These are phyloP conservation scores for Pyrochroa serraticornis DNA, from an alignment of 2,888 invertebrate genomes.

Conservation along the genomic window DNA sequence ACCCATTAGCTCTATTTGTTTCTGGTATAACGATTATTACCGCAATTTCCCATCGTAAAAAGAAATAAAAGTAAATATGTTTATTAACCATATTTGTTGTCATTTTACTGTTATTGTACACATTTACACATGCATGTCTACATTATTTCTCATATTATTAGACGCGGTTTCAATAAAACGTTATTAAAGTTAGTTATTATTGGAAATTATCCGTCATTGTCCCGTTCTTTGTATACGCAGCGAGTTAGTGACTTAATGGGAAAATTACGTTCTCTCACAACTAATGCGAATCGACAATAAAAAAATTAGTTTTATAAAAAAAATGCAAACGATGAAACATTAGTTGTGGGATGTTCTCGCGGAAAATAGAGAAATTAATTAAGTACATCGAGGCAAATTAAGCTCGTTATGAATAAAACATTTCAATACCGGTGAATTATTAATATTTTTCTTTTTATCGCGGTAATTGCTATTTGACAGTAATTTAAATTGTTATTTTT, in stretches of 20 bases:
- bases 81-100: constrained; percentile 44
- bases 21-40: constrained; percentile 43
- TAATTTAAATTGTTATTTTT: constrained; percentile 1
- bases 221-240: constrained; percentile 23
- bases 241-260: constrained; percentile 15
- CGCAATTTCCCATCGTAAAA: constrained; percentile 44
- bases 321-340: no score
- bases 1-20: constrained; percentile 31
- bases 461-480: no score
- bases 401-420: no score
- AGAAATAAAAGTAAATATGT: constrained; percentile 46
- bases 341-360: no score
- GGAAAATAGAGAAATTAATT: no score
- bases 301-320: no score
- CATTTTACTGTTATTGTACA: constrained; percentile 45
- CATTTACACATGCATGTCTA: constrained; percentile 28
- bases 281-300: background rate
- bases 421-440: no score
- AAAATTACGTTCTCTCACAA: constrained; percentile 16
- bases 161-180: constrained; percentile 30
- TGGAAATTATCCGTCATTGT: constrained; percentile 29
- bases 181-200: constrained; percentile 28
- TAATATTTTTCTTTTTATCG: no score
- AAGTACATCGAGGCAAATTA: no score
- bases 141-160: constrained; percentile 27